A percentile compares a stretch with the other conserved stretches of the same genome.
Conservation (phyloP, 2,797 vertebrate genomes). For the Microchirus variegatus region DNA sequence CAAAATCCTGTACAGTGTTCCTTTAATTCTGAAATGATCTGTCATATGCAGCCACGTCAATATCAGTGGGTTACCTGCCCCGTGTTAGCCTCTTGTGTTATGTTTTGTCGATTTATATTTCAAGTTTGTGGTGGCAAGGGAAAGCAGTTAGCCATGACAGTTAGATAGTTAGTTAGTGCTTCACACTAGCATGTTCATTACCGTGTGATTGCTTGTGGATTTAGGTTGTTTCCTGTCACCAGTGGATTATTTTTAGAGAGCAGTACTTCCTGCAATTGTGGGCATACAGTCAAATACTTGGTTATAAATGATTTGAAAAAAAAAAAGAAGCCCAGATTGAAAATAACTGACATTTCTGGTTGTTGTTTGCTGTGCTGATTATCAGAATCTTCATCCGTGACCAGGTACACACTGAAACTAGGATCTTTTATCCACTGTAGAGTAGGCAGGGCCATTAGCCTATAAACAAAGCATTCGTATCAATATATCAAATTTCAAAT, state of each 20-base stretch:
- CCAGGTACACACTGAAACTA: background rate
- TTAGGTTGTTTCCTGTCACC: background rate
- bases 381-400: background rate
- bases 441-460: background rate
- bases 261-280: background rate
- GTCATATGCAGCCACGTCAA: background rate
- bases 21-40: background rate
- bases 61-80: background rate
- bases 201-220: background rate
- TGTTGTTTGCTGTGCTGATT: background rate
- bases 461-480: slow-evolving; percentile 4
- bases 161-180: background rate
- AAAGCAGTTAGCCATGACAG: background rate
- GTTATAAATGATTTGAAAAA: background rate
- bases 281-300: background rate
- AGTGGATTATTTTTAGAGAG: background rate
- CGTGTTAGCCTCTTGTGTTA: background rate
- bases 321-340: background rate
- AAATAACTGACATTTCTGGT: too few relatives aligned
- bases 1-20: background rate
- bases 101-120: too few relatives aligned
- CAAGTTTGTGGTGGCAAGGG: too few relatives aligned
- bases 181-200: background rate
- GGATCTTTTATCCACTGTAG: background rate
- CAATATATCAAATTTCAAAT: background rate